These are phyloP conservation scores for Epizoanthus fatuus DNA, from an alignment of 92 coral and sea anemone genomes.

Conservation along the genomic window DNA sequence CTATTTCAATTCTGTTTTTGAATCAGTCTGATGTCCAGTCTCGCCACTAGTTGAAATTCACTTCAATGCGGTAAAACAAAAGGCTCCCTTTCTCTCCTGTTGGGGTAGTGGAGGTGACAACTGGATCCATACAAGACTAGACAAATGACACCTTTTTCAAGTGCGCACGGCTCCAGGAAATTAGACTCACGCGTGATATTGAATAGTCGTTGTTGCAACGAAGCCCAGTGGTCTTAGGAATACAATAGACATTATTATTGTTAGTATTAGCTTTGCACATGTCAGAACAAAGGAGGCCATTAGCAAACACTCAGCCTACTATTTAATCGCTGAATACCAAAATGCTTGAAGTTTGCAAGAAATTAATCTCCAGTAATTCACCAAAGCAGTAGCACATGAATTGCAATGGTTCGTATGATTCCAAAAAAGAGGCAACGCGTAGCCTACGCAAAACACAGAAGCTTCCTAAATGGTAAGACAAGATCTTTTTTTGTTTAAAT, in stretches of 20 bases:
- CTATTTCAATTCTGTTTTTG: no score
- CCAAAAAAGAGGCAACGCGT: neutral
- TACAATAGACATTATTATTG: conserved; percentile 6
- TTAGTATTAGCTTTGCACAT: conserved; percentile 13
- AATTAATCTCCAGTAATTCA: neutral
- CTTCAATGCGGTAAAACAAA: neutral
- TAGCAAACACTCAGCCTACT: neutral
- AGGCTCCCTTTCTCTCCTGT: neutral
- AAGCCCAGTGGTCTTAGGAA: neutral
- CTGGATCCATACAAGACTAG: no score
- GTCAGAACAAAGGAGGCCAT: conserved; percentile 20
- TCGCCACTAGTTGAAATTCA: no score
- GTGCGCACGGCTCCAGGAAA: conserved; percentile 3
- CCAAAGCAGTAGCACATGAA: neutral
- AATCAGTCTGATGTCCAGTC: no score
- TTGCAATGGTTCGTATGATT: conserved; percentile 14
- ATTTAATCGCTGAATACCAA: conserved; percentile 18
- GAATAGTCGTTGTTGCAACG: neutral
- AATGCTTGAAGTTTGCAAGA: neutral
- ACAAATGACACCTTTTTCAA: conserved; percentile 5
- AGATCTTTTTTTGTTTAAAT: no score
- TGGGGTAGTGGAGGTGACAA: neutral
- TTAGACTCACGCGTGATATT: neutral
- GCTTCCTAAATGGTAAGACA: neutral
- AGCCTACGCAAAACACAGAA: neutral